A percentile compares a stretch with the other conserved stretches of the same genome.
Conservation (phyloP, 2,113 vertebrate species). For the Oryzias javanicus region DNA sequence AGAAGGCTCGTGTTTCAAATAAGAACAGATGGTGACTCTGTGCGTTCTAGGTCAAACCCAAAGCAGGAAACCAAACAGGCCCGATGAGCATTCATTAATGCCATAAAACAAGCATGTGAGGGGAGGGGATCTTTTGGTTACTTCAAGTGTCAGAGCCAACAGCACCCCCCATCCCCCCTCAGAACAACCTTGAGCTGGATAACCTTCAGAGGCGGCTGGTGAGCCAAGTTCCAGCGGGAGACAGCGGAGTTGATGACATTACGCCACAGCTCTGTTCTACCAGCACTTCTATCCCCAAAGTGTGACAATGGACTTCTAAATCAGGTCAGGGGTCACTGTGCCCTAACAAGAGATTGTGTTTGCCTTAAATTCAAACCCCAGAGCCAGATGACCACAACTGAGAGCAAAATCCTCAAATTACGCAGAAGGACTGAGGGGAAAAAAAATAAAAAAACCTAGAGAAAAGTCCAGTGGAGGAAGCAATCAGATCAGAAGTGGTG, state of each 20-base stretch:
- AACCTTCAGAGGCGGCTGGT: constrained; percentile 38
- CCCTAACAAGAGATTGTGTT: constrained; percentile 23
- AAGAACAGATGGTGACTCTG: constrained; percentile 29
- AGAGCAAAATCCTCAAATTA: constrained; percentile 40
- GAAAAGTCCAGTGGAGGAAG: constrained; percentile 26
- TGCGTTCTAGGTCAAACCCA: constrained; percentile 38
- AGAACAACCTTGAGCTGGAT: constrained; percentile 51
- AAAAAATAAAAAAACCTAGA: not conserved
- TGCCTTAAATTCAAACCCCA: constrained; percentile 24
- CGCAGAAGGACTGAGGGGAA: constrained; percentile 22
- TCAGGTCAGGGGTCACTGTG: constrained; percentile 24
- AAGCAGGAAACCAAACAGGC: constrained; percentile 15
- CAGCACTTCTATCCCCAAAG: constrained; percentile 18
- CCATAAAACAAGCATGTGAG: not conserved
- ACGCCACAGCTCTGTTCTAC: constrained; percentile 2
- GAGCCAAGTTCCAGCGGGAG: constrained; percentile 12
- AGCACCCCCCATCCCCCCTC: not conserved
- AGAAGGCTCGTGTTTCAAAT: constrained; percentile 52
- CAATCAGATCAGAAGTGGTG: constrained; percentile 30
- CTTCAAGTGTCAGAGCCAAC: constrained; percentile 31
- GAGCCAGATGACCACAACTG: constrained; percentile 29
- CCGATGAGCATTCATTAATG: not conserved
- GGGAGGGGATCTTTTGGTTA: not conserved
- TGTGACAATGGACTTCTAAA: constrained; percentile 31
- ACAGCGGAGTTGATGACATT: not conserved